A percentile compares a stretch with the other conserved stretches of the same genome.
phyloP scores from a whole-genome alignment of 2,113 vertebrate species.

The Uropsilus gracilis region DNA sequence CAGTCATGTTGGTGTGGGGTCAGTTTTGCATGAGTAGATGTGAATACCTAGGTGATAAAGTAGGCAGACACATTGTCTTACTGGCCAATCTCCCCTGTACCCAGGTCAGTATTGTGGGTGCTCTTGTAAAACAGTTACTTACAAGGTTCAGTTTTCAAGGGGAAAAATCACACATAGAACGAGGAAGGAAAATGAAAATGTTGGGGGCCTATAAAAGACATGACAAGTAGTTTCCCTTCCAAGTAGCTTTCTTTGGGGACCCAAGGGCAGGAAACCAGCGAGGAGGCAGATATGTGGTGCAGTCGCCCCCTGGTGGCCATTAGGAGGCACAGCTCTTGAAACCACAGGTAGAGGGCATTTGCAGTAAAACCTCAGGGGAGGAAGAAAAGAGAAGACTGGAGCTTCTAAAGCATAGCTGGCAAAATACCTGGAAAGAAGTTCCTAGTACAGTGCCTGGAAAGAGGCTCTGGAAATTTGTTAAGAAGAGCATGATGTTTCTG shows the following conservation, averaged over 20 bases:
- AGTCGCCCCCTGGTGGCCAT: background rate
- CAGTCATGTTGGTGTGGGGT: background rate
- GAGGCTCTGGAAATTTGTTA: background rate
- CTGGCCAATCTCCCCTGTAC: background rate
- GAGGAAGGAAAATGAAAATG: background rate
- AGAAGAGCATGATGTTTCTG: background rate
- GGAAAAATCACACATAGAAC: background rate
- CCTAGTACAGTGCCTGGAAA: no score
- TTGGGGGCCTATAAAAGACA: background rate
- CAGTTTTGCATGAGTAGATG: background rate
- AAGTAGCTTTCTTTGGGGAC: background rate
- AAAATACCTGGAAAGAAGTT: no score
- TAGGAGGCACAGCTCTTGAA: background rate
- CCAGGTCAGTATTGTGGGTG: background rate
- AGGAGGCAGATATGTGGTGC: background rate
- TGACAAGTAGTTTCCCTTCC: background rate
- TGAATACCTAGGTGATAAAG: background rate
- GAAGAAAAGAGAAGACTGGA: background rate
- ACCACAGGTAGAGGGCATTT: background rate
- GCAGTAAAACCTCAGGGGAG: background rate
- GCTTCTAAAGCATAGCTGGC: background rate
- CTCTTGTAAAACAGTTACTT: background rate
- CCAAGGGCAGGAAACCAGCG: fast-evolving
- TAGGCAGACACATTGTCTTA: background rate
- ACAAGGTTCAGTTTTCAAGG: background rate